Evolutionary conservation across 2,797 vertebrate genomes (phyloP), one percentile per base, ranked within the genome.

Genomic region (Scolopax bukidnonensis): DNA sequence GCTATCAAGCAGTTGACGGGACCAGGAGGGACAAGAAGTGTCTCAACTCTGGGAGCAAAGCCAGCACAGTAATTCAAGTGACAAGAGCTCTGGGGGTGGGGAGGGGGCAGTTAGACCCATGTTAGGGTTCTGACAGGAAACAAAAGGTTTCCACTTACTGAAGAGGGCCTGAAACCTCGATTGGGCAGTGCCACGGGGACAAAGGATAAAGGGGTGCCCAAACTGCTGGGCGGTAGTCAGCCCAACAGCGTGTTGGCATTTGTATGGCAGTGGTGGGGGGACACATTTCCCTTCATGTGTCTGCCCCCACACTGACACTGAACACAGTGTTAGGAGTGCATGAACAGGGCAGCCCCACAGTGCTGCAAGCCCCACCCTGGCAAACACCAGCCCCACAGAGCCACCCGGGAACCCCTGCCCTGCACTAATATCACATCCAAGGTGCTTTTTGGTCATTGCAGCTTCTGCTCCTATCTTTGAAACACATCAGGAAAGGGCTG

Each of bases 321-420:
- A 65, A 12, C 0, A 1, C 9, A 5, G 47, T 25, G 4, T 6
- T 43, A 56, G 24, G n/a, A 7, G 7, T 53, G 10, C 4, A 5
- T 63, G 54, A 28, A 18, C 15, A 32, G 36, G 48, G 27, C 28
- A 23, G 30, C 36, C 20, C 68, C 6, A 8, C 36, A 40, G 19
- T 40, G 15, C 50, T 53, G 28, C 4, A 30, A 70, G 68, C 8
- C 17, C 17, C 12, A 20, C 28, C 28, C 27, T 24, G 20, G 28
- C 36, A 70, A 40, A 19, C 27, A 28, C 28, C 48, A 40, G 8
- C 11, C 28, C 50, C 33, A 38, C 43, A 28, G 18, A 50, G 25
- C 13, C 20, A 41, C 12, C 50, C 68, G 53, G 20, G 36, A 28
- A 41, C 9, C 28, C 33, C 48, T 51, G 47, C 14, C 18, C 48